These are phyloP conservation scores for Gephyroberyx darwinii DNA, from an alignment of 2,797 vertebrate genomes.

Conservation along the genomic window DNA sequence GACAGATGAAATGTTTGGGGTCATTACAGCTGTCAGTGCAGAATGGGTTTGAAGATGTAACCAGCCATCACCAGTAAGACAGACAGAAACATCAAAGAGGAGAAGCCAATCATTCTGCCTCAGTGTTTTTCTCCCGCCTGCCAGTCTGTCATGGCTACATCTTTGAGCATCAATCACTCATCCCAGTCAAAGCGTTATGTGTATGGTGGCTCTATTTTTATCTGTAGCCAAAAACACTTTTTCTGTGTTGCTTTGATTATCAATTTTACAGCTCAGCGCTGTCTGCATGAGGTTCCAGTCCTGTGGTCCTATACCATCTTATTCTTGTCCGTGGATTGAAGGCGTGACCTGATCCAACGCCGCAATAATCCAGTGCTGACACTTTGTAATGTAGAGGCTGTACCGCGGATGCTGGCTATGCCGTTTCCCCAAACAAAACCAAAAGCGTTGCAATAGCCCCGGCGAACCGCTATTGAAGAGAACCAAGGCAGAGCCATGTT, in stretches of 20 bases:
- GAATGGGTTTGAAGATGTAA: constrained; percentile 78
- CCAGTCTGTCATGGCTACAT: constrained; percentile 72
- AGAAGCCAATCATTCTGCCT: constrained; percentile 78
- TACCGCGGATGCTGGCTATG: background rate
- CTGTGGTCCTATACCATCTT: constrained; percentile 42
- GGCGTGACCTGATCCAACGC: background rate
- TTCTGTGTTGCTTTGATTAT: constrained; percentile 53
- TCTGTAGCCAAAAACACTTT: constrained; percentile 58
- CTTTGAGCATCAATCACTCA: constrained; percentile 77
- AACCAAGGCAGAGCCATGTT: constrained; percentile 35
- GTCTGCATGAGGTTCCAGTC: constrained; percentile 19
- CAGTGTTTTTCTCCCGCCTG: constrained; percentile 72
- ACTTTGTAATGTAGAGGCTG: background rate
- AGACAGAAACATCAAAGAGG: constrained; percentile 76
- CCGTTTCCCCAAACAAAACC: constrained; percentile 8
- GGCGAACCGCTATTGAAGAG: constrained; percentile 6
- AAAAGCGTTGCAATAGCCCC: constrained; percentile 15
- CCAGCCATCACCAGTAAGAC: constrained; percentile 71
- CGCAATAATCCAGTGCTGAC: background rate
- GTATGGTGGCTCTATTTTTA: constrained; percentile 67
- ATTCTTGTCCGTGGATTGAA: constrained; percentile 14
- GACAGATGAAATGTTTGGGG: constrained; percentile 79
- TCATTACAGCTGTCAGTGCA: constrained; percentile 74
- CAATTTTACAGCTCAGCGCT: constrained; percentile 31
- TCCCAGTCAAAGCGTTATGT: constrained; percentile 59